These are phyloP conservation scores for Trachops cirrhosus DNA, from an alignment of 2,797 vertebrate genomes.

Conservation along the genomic window DNA sequence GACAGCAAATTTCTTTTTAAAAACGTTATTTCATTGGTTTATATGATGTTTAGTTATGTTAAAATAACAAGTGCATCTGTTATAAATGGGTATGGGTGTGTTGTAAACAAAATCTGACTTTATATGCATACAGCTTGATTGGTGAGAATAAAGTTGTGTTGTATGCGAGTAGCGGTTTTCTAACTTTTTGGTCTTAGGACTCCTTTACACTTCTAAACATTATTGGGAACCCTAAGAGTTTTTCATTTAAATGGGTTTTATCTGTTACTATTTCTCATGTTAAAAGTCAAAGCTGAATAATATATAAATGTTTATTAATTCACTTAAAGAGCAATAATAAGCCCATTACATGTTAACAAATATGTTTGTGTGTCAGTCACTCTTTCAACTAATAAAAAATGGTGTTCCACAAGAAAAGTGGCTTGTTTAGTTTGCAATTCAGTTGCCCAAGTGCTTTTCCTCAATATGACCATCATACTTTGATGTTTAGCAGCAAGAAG, in stretches of 20 bases:
- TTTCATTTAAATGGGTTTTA: slow-evolving; percentile 45
- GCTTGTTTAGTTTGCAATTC: background rate
- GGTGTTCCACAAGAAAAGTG: background rate
- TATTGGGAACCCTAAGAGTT: background rate
- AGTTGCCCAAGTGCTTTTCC: background rate
- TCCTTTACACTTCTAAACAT: slow-evolving; percentile 5
- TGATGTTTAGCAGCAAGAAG: background rate
- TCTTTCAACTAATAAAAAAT: slow-evolving; percentile 38
- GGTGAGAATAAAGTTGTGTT: background rate
- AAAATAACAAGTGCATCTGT: slow-evolving; percentile 21
- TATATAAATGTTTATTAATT: background rate
- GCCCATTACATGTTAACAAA: background rate
- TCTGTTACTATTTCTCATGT: slow-evolving; percentile 12
- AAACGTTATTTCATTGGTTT: slow-evolving; percentile 30
- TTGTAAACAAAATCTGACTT: background rate
- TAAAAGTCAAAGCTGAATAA: slow-evolving; percentile 1
- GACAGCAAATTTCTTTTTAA: background rate
- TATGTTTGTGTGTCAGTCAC: background rate
- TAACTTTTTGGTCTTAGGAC: background rate
- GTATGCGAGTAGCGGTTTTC: background rate
- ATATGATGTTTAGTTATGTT: slow-evolving; percentile 30
- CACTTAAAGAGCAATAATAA: background rate
- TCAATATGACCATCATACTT: background rate
- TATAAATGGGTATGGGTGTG: background rate
- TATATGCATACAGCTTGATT: background rate